phyloP scores from a whole-genome alignment of 2,113 vertebrate species.

The Noctilio leporinus region DNA sequence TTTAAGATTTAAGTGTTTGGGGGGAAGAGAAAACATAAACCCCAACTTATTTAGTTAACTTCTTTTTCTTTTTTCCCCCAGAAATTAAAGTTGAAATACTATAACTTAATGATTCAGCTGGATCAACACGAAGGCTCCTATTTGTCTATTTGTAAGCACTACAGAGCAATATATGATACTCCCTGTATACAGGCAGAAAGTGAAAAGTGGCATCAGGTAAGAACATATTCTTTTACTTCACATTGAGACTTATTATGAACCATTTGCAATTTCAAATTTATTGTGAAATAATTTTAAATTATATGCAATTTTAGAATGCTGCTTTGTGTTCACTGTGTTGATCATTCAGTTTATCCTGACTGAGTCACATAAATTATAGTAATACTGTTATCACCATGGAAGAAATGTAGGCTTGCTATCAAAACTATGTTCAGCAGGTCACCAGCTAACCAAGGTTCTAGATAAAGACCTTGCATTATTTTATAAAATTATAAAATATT shows the following conservation, averaged over 20 bases:
- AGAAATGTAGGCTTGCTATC: background rate
- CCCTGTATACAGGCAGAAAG: conserved; percentile 96
- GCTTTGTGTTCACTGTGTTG: background rate
- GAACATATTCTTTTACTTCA: rapidly evolving
- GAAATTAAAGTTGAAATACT: conserved; percentile 97
- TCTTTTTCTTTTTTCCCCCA: conserved; percentile 68
- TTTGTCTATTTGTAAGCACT: conserved; percentile 98
- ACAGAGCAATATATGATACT: conserved; percentile 97
- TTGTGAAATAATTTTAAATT: background rate
- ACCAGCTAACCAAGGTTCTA: background rate
- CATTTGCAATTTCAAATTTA: background rate
- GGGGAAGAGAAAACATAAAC: background rate
- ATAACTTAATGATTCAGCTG: conserved; percentile 99
- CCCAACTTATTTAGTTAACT: background rate
- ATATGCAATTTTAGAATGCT: background rate
- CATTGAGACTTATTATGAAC: background rate
- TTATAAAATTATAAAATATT: conserved; percentile 23
- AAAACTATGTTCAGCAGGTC: background rate
- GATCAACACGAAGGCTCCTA: conserved; percentile 98
- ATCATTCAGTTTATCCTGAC: background rate
- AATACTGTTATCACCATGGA: background rate
- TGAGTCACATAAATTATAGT: background rate
- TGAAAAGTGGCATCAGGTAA: conserved; percentile 98
- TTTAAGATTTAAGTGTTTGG: too few species aligned
- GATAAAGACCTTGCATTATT: background rate